Base-by-base conservation (phyloP, 2,113 vertebrate genomes). In the Cyprinodon variegatus region DNA sequence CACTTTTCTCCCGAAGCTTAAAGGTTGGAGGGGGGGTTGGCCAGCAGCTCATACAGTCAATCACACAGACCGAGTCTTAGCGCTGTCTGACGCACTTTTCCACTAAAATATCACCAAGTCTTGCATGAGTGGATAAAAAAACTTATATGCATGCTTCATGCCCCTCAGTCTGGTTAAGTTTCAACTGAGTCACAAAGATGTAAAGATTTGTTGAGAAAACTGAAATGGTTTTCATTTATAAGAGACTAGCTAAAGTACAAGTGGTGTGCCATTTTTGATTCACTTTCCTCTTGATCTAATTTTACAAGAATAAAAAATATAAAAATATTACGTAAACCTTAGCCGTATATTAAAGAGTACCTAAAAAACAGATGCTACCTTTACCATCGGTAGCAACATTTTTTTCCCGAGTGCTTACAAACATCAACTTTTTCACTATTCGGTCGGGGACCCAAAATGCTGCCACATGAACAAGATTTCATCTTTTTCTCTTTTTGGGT, bases 71-170 rank as follows among this genome's bases (percentile, higher is more conserved):
- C 71, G 65, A 86, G 81, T 76, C 84, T 73, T 11, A 83, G 79
- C 84, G 69, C 85, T 72, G 84, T 90, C 86, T 93, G 91, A 92
- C 90, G 90, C 88, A 92, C 75, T 90, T 87, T 90, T 88, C 87
- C 85, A 79, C 90, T 83, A 90, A 88, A 90, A 89, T 91, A 86
- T 88, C 86, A 69, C 78, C 82, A 76, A 80, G 88, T 78, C 86
- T 83, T 77, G 77, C 79, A 76, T 70, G 76, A 79, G 66, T 77
- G 75, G 72, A 79, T 61, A 69, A 72, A 77, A 46, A 75, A 67
- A 81, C 53, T 40, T 61, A 20, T 48, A 81, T 61, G 76, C 65
- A 81, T 75, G 77, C 65, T 65, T 80, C 75, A 70, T 11, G 45
- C 74, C 65, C 15, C 57, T 76, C 41, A 38, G 60, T 71, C 67